Conservation (phyloP, 2,888 invertebrate species). For the Agrilus biguttatus region DNA sequence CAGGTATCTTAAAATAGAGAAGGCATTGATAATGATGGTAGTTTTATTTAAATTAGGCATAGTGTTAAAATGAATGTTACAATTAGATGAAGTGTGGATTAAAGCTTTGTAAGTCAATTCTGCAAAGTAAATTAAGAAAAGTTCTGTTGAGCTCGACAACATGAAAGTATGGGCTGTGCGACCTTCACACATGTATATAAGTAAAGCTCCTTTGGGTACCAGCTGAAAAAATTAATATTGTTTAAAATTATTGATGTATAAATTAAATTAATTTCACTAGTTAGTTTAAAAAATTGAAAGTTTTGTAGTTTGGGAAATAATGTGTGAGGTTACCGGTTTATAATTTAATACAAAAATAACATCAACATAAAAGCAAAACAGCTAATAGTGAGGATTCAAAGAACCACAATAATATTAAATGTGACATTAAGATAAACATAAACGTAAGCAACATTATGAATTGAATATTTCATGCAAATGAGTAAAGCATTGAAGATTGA, state of each 20-base stretch:
- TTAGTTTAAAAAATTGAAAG: neutral
- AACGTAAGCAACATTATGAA: too few relatives aligned
- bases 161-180: constrained; percentile 18
- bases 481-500: too few relatives aligned
- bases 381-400: too few relatives aligned
- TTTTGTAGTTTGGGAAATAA: too few relatives aligned
- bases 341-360: too few relatives aligned
- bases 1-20: too few relatives aligned
- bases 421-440: too few relatives aligned
- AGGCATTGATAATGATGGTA: neutral
- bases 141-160: constrained; percentile 16
- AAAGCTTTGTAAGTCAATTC: neutral
- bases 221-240: constrained; percentile 28
- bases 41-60: neutral
- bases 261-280: neutral
- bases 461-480: too few relatives aligned
- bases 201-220: constrained; percentile 25
- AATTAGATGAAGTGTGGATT: constrained; percentile 6
- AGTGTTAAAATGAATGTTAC: neutral
- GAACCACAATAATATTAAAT: too few relatives aligned
- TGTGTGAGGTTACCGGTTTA: too few relatives aligned
- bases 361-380: too few relatives aligned
- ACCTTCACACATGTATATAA: constrained; percentile 23
- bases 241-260: constrained; percentile 9
- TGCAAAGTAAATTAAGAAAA: too few relatives aligned